These are phyloP conservation scores for Clarias pachynema DNA, from an alignment of 2,797 vertebrate genomes.

Conservation along the genomic window DNA sequence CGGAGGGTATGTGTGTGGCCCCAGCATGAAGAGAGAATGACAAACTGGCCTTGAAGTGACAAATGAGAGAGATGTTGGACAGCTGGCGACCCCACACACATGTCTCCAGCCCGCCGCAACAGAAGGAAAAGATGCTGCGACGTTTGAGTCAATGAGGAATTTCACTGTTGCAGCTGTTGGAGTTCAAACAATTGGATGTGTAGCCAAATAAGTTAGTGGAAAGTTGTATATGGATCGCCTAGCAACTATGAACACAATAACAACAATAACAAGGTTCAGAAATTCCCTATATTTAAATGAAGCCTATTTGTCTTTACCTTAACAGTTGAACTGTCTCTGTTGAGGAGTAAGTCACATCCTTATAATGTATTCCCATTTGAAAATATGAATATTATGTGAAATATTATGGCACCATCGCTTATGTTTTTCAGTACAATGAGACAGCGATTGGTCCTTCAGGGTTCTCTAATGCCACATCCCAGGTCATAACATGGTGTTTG, in stretches of 20 bases:
- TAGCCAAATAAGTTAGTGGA: constrained; percentile 7
- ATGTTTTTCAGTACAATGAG: too few relatives aligned
- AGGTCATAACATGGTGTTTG: too few relatives aligned
- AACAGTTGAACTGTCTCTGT: background rate
- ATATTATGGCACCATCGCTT: background rate
- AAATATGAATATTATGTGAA: background rate
- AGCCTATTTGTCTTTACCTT: background rate
- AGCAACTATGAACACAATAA: constrained; percentile 40
- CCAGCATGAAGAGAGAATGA: constrained; percentile 41
- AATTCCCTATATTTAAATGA: constrained; percentile 4
- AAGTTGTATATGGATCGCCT: background rate
- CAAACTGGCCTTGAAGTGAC: constrained; percentile 45
- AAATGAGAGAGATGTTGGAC: constrained; percentile 53
- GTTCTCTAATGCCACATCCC: background rate
- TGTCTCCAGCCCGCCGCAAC: constrained; percentile 32
- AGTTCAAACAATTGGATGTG: constrained; percentile 10
- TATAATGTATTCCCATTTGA: background rate
- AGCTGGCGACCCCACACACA: constrained; percentile 52
- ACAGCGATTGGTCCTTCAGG: background rate
- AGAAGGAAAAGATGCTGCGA: constrained; percentile 44
- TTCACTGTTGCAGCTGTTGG: background rate
- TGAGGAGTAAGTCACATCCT: background rate
- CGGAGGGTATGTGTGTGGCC: constrained; percentile 39
- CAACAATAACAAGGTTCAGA: too few relatives aligned
- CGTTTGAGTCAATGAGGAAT: constrained; percentile 19